Base-by-base conservation (phyloP, 2,888 invertebrate genomes). In the Elysia crispata region DNA sequence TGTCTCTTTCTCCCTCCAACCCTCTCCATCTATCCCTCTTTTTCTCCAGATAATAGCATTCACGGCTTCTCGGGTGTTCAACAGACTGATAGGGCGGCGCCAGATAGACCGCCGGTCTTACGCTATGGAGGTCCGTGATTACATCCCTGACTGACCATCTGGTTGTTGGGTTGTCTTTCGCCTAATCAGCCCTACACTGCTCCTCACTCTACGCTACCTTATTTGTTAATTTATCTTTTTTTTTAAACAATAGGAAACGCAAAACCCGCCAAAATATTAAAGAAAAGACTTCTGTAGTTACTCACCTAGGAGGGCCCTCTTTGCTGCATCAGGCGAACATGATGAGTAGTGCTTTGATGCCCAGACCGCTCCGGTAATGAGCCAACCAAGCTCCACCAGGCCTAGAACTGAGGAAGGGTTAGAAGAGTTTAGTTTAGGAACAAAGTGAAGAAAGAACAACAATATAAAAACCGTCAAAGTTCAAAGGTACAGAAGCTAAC, bases 351-450 rank as follows among this genome's bases (percentile, higher is more conserved):
- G 95, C 87, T 94, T 93, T 50, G 93, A 93, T 82, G 96, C 92
- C 96, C 96, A 96, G 81, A 95, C 93, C 79, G 95, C 94, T 82
- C 95, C 96, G 84, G 95, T 93, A 73, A 95, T 94, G 87, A 96
- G 93, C 95, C 95, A 96, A 81, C 94, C 94, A 85, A 95, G 94
- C 93, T 96, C 96, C 85, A 95, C 94, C 86, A 95, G 91, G 92
- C 96, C 94, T 89, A 96, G 93, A 91, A 94, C 96, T 96, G 92
- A 94, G 94, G 49, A 3, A 25, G 41, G 23, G 33, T 25, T 20
- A 69, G 49, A 54, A 28, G 31, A 25, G 31, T 41, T 30, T 62
- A n/a, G n/a, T n/a, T n/a, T n/a, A n/a, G n/a, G n/a, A n/a, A n/a
- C n/a, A n/a, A n/a, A 6, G 15, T 3, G n/a, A 41, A 25, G n/a